Base-by-base conservation (phyloP, 2,797 vertebrate genomes). In the Enteromius argenteus region DNA sequence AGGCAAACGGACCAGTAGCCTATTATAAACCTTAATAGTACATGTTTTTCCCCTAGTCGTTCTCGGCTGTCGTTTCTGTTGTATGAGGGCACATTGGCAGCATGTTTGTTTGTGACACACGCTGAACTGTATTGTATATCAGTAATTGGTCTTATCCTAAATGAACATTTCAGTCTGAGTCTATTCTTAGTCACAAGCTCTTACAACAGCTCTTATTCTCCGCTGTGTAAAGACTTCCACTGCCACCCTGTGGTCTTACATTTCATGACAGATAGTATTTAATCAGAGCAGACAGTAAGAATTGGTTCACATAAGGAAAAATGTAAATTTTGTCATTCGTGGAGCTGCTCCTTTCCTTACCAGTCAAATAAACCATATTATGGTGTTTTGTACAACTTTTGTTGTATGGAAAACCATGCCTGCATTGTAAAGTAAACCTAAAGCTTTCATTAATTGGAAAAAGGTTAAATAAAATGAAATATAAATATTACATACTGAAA, bases 241-340 rank as follows among this genome's bases (percentile, higher is more conserved):
- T 84, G 87, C 87, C 87, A 83, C 58, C 85, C 11, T 80, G 87
- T 87, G 87, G 85, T 67, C 32, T 27, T 42, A 9, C 27, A 17
- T 53, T 53, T 44, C 11, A 30, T 19, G 46, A 51, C 49, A 56
- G 30, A 39, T 10, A 46, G 27, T 23, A 30, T 73, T 73, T 32
- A 3, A 46, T 44, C 35, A 32, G 37, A 42, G 42, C 23, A 30
- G 21, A 64, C 72, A 4, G 49, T 3, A 27, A 66, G 17, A 5
- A n/a, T 30, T 15, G 6, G 8, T 53, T 17, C 23, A 19, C 27
- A 3, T 17, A 35, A 2, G 11, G 8, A 51, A 51, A 46, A 35
- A 13, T 5, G 0, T 11, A 3, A 0, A 46, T 49, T 17, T 17
- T 46, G 7, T 53, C 4, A 53, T 74, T 5, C 0, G 2, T 74